Evolutionary conservation across 2,113 vertebrate species (phyloP), one percentile per base, ranked within the genome.

Genomic region (Pelusios castaneus): DNA sequence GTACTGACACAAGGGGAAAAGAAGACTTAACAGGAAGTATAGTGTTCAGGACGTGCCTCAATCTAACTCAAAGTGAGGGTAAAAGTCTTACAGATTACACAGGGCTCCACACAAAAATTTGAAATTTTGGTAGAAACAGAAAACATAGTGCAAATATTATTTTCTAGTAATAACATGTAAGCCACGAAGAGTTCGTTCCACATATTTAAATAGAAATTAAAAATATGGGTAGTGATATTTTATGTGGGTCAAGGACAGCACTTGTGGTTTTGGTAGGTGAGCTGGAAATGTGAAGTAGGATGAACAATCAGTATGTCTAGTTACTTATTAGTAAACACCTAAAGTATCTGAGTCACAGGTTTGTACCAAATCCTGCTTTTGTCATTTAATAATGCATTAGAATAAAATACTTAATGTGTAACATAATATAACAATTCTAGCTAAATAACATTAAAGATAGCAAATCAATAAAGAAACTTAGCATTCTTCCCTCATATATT

Each of bases 401-500:
- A 80, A 49, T 4, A 85, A 85, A 41, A 10, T 60, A 77, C 55
- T 92, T 80, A 81, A 77, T n/a, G 70, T 75, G 27, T 10, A 80
- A 80, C 34, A 25, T 75, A 43, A 75, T 75, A 43, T 41, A 75
- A 75, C 41, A 29, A 45, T 84, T 93, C 82, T 92, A 90, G 29
- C 31, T 82, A 22, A 87, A 91, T 60, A 94, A 88, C 27, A 51
- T 67, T 90, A 73, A 60, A 84, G 34, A 83, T 87, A 90, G 63
- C 31, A 87, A 49, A 89, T 81, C 11, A 70, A 91, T 95, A 24
- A 88, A 85, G 85, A 90, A 84, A 56, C 1, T 43, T 90, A 75
- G 58, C 89, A 54, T 85, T 90, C 63, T 12, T 92, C 31, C 34
- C 52, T 92, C 70, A 63, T 92, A 87, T 94, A 27, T 95, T 96